Percentiles rank a stretch among this genome's conserved stretches.
phyloP scores from a whole-genome alignment of 2,888 invertebrate genomes.

The Cremastinae sp. region DNA sequence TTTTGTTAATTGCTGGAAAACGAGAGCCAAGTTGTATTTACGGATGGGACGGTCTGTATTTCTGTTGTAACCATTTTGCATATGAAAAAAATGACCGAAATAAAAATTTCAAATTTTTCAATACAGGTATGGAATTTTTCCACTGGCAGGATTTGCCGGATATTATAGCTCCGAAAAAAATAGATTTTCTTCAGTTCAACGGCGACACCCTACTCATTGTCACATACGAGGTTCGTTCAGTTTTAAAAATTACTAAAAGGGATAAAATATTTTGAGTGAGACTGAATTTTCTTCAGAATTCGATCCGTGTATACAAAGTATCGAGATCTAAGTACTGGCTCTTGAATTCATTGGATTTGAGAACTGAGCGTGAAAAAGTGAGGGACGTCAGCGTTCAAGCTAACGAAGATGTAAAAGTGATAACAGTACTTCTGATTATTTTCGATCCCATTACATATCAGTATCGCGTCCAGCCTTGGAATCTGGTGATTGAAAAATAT shows the following conservation, averaged over 20 bases:
- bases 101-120: slow-evolving; percentile 1
- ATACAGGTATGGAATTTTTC: slow-evolving; percentile 68
- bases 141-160: slow-evolving; percentile 66
- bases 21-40: slow-evolving; percentile 64
- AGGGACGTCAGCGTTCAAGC: slow-evolving; percentile 65
- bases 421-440: slow-evolving; percentile 66
- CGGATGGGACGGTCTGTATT: slow-evolving; percentile 71
- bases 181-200: slow-evolving; percentile 60
- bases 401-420: slow-evolving; percentile 34
- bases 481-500: slow-evolving; percentile 58
- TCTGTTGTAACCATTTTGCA: neutral
- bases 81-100: neutral
- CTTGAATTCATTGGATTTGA: slow-evolving; percentile 53
- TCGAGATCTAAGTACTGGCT: slow-evolving; percentile 50
- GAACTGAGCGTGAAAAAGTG: slow-evolving; percentile 53
- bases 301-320: slow-evolving; percentile 67
- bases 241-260: too few species aligned
- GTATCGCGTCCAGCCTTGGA: slow-evolving; percentile 66
- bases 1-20: slow-evolving; percentile 68
- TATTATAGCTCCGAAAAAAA: slow-evolving; percentile 60
- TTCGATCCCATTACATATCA: slow-evolving; percentile 29
- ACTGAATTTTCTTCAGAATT: slow-evolving; percentile 63
- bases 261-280: too few species aligned
- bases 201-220: slow-evolving; percentile 69
- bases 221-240: slow-evolving; percentile 63